Conservation (phyloP, 2,888 invertebrate genomes). For the Cyclophora albipunctata region DNA sequence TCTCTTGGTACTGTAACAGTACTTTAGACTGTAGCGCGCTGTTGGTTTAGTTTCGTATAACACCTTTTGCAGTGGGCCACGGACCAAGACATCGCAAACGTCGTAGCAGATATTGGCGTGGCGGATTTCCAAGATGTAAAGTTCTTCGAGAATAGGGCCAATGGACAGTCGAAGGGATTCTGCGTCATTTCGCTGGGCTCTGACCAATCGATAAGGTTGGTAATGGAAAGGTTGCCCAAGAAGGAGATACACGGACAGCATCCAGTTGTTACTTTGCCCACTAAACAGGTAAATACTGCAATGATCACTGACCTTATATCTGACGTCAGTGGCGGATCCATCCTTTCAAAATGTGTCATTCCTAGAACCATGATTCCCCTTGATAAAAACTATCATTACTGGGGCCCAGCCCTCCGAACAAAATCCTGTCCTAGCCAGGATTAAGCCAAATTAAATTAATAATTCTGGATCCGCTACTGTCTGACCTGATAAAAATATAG, state of each 20-base stretch:
- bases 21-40: conserved; percentile 24
- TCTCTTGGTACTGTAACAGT: conserved; percentile 8
- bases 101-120: conserved; percentile 91
- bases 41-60: conserved; percentile 51
- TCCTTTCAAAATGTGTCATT: too few species aligned
- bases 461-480: too few species aligned
- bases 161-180: conserved; percentile 99
- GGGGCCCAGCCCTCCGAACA: not conserved
- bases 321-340: too few species aligned
- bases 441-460: too few species aligned
- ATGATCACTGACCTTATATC: not conserved
- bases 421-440: too few species aligned
- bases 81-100: conserved; percentile 95
- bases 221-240: conserved; percentile 95
- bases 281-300: conserved; percentile 83
- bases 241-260: conserved; percentile 96
- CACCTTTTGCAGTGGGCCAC: conserved; percentile 92
- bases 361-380: too few species aligned
- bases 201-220: conserved; percentile 89
- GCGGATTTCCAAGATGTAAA: conserved; percentile 97
- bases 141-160: conserved; percentile 99
- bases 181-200: conserved; percentile 96
- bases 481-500: too few species aligned
- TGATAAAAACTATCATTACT: too few species aligned
- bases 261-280: conserved; percentile 95